These are phyloP conservation scores for Cynodonichthys magdalenae DNA, from an alignment of 2,797 vertebrate genomes.

Conservation along the genomic window DNA sequence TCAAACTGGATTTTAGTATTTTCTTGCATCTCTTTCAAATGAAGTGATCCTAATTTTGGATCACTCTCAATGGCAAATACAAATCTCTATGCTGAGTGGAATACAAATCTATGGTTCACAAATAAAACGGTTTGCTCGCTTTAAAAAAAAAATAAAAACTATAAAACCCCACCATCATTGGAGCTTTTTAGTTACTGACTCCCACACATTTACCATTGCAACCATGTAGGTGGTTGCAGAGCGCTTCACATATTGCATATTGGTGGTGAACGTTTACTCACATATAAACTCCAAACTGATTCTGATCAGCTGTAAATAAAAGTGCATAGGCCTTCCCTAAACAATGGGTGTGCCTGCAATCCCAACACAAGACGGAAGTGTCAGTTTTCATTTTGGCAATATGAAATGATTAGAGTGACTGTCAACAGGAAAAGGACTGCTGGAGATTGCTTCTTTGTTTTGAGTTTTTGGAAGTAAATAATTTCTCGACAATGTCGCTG, in stretches of 20 bases:
- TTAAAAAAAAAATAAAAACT: background rate
- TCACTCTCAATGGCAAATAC: background rate
- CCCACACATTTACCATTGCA: background rate
- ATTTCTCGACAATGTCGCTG: too few relatives aligned
- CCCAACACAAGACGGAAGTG: constrained; percentile 24
- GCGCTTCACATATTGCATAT: background rate
- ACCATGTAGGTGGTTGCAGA: background rate
- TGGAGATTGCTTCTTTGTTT: background rate
- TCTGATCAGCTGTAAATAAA: constrained; percentile 4
- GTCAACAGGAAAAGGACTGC: background rate
- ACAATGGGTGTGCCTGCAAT: background rate
- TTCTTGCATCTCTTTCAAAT: background rate
- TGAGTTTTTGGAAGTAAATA: background rate
- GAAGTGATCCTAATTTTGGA: background rate
- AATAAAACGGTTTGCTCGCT: background rate
- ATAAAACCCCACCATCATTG: background rate
- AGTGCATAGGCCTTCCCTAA: background rate
- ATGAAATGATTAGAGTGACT: constrained; percentile 7
- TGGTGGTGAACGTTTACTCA: background rate
- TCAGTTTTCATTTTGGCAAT: constrained; percentile 29
- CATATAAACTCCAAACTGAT: background rate
- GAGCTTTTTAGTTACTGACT: background rate
- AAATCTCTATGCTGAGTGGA: background rate
- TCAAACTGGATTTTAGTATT: background rate
- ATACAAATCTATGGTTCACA: background rate